Evolutionary conservation across 1,140 invertebrate species (phyloP).

Genomic region (Onthophagus taurus): DNA sequence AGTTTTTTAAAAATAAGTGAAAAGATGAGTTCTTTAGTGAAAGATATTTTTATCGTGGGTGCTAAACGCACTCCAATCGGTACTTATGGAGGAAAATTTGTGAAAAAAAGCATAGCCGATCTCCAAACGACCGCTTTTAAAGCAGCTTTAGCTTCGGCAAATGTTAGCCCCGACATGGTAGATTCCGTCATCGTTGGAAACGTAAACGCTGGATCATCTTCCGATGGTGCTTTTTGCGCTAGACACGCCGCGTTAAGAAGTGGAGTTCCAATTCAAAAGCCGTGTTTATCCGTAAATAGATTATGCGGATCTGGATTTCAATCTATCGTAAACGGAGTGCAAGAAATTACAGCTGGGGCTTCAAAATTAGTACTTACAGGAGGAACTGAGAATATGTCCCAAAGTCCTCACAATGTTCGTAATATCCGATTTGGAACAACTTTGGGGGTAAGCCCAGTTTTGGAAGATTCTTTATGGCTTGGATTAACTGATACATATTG

Average conservation of each 20-base stretch:
- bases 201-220: conserved; percentile 72
- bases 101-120: conserved; percentile 73
- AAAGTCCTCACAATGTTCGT: conserved; percentile 76
- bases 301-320: conserved; percentile 95
- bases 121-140: conserved; percentile 71
- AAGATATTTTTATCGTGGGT: conserved; percentile 91
- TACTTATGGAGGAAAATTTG: conserved; percentile 86
- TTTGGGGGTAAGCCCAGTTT: conserved; percentile 63
- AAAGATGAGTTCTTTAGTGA: too few species aligned
- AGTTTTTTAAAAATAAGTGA: too few species aligned
- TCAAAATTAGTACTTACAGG: conserved; percentile 79
- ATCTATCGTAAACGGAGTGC: conserved; percentile 71
- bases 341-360: conserved; percentile 77
- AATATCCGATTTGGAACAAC: conserved; percentile 78
- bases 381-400: conserved; percentile 89
- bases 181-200: conserved; percentile 85
- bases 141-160: conserved; percentile 73
- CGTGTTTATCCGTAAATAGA: conserved; percentile 76
- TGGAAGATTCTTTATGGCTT: conserved; percentile 85
- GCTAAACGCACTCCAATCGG: conserved; percentile 99
- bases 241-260: conserved; percentile 75
- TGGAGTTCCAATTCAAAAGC: conserved; percentile 76
- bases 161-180: conserved; percentile 71
- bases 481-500: conserved; percentile 76
- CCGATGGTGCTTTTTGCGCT: conserved; percentile 80